phyloP scores from a whole-genome alignment of 2,797 vertebrate genomes.

The Poeciliopsis paucimaculata region DNA sequence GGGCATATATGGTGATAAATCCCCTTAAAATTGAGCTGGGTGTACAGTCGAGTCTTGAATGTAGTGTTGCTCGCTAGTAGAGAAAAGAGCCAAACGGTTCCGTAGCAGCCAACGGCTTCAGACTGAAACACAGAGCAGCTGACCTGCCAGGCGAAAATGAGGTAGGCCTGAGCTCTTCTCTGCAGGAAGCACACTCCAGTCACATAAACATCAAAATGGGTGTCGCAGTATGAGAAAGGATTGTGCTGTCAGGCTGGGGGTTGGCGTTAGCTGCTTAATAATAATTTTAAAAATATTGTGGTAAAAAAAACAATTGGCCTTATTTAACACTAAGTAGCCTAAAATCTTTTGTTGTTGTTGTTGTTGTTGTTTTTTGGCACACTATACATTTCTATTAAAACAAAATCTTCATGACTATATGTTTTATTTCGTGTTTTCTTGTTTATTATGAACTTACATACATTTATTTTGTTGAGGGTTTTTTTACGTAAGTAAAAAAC shows the following conservation, averaged over 20 bases:
- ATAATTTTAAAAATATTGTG: not conserved
- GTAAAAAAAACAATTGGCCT: not conserved
- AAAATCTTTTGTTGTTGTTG: not conserved
- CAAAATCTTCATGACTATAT: not conserved
- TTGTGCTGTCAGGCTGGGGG: constrained; percentile 32
- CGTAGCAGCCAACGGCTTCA: constrained; percentile 91
- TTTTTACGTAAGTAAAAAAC: not conserved
- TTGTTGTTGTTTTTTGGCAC: too few species aligned
- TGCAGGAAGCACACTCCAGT: constrained; percentile 73
- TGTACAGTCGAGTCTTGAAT: constrained; percentile 85
- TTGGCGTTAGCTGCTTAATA: constrained; percentile 21
- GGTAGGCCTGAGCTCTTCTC: constrained; percentile 72
- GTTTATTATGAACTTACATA: not conserved
- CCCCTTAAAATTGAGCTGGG: constrained; percentile 73
- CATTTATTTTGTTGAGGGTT: not conserved
- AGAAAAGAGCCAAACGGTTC: constrained; percentile 95
- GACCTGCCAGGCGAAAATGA: constrained; percentile 83
- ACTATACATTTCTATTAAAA: not conserved
- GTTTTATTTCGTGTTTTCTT: not conserved
- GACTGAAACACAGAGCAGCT: constrained; percentile 75
- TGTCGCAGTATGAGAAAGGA: constrained; percentile 70
- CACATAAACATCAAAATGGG: constrained; percentile 72
- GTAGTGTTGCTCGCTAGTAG: constrained; percentile 88
- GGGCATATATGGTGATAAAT: constrained; percentile 65
- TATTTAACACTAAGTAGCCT: not conserved